These are phyloP conservation scores for Ectropis grisescens DNA, from an alignment of 1,140 invertebrate species.

Conservation along the genomic window DNA sequence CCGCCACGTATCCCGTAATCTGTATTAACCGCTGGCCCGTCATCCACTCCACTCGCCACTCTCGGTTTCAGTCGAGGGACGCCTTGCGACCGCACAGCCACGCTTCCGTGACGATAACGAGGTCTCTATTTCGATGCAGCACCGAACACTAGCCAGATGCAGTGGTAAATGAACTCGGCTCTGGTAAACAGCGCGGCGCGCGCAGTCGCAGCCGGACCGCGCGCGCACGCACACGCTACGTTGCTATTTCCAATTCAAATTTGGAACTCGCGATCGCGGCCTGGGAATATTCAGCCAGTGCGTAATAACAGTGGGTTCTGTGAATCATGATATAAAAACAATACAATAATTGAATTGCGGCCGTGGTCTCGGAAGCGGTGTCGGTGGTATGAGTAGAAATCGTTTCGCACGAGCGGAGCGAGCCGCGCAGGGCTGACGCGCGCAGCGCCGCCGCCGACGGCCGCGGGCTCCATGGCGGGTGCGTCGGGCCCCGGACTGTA, in stretches of 20 bases:
- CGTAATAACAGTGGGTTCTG: too few relatives aligned
- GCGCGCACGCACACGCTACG: constrained; percentile 27
- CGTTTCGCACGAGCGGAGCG: constrained; percentile 28
- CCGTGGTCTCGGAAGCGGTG: too few relatives aligned
- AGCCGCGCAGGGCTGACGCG: too few relatives aligned
- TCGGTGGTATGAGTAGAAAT: constrained; percentile 43
- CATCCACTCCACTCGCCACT: too few relatives aligned
- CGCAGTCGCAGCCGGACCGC: constrained; percentile 29
- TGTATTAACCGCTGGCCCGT: too few relatives aligned
- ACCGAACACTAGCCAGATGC: constrained; percentile 17
- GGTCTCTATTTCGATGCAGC: constrained; percentile 11
- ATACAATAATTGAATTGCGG: too few relatives aligned
- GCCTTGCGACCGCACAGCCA: too few relatives aligned
- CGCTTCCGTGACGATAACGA: neutral
- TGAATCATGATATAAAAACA: too few relatives aligned
- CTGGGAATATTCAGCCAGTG: too few relatives aligned
- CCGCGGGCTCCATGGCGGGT: constrained; percentile 31
- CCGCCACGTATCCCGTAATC: too few relatives aligned
- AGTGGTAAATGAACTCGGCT: constrained; percentile 19
- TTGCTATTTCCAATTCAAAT: constrained; percentile 14
- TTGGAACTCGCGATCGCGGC: constrained; percentile 15
- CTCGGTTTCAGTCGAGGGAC: too few relatives aligned
- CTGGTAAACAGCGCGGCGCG: constrained; percentile 14
- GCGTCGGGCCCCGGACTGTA: constrained; percentile 15
- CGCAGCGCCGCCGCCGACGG: too few relatives aligned